These are phyloP conservation scores for Melanerpes formicivorus DNA, from an alignment of 2,113 vertebrate genomes.

Conservation along the genomic window DNA sequence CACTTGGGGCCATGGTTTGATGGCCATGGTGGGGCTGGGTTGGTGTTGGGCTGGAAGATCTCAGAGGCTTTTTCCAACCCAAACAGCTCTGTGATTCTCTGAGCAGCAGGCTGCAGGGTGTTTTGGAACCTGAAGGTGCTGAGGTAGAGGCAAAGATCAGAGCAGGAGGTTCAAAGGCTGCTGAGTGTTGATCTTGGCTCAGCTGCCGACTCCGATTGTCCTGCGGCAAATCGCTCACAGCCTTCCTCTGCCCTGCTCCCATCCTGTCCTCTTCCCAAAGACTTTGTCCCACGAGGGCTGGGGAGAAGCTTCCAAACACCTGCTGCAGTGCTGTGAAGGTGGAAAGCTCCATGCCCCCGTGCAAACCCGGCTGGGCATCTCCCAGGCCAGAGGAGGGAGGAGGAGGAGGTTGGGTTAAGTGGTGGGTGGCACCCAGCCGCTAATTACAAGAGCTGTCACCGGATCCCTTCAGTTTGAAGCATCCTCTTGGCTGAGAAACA, in stretches of 20 bases:
- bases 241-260: neutral
- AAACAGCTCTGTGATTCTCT: too few species aligned
- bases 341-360: neutral
- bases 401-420: neutral
- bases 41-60: too few species aligned
- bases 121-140: neutral
- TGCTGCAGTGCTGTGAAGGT: slow-evolving; percentile 11
- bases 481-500: slow-evolving; percentile 11
- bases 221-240: neutral
- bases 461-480: neutral
- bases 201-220: neutral
- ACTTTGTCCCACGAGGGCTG: neutral
- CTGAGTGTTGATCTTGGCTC: neutral
- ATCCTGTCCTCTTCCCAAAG: neutral
- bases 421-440: neutral
- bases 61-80: too few species aligned
- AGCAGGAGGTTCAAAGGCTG: neutral
- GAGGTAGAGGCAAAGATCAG: neutral
- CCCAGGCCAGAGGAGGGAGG: neutral
- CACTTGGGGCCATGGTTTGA: too few species aligned
- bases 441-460: slow-evolving; percentile 23
- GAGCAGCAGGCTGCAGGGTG: too few species aligned
- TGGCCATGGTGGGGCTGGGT: too few species aligned
- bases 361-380: neutral
- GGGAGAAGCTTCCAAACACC: neutral